Evolutionary conservation across 2,888 invertebrate species (phyloP), one percentile per base, ranked within the genome.

Genomic region (Mythimna pallens): DNA sequence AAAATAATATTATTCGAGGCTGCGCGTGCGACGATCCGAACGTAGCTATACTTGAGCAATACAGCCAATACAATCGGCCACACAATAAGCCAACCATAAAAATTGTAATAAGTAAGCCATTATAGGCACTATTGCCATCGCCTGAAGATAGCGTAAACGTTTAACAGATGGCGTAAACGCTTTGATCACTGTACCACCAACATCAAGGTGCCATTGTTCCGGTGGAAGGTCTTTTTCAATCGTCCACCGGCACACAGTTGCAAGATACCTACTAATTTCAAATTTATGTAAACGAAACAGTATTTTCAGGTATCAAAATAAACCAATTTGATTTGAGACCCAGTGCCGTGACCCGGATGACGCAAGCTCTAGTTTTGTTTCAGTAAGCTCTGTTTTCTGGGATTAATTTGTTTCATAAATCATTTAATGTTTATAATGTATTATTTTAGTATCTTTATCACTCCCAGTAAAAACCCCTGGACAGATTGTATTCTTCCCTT

Each of bases 1-100:
- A 95, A 95, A 94, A 95, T 94, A 93, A 91, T 92, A 90, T 92
- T 91, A 84, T 90, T 91, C 94, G 94, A 95, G 95, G 95, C 91
- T 95, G 93, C 93, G 94, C 93, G 93, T 91, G 92, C 93, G 92
- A 89, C 91, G 93, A 89, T 91, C 89, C 85, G 84, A 82, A 76
- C 78, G 73, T 83, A 85, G 82, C 76, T 76, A 86, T 79, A 87
- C 84, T 83, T 88, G 85, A 86, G 82, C 83, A 85, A 82, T 85
- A 86, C 86, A 86, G 83, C 85, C 83, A 84, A 82, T 86, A 87
- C 86, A 86, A 86, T 86, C 85, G 81, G 80, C 87, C 80, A 81
- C 84, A 84, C 81, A 85, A 86, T 84, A 80, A 84, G 82, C 82
- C 84, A 80, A 81, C 81, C 76, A 80, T 83, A 81, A 83, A 84